These are phyloP conservation scores for Litocranius walleri DNA, from an alignment of 2,113 vertebrate species.

Conservation along the genomic window DNA sequence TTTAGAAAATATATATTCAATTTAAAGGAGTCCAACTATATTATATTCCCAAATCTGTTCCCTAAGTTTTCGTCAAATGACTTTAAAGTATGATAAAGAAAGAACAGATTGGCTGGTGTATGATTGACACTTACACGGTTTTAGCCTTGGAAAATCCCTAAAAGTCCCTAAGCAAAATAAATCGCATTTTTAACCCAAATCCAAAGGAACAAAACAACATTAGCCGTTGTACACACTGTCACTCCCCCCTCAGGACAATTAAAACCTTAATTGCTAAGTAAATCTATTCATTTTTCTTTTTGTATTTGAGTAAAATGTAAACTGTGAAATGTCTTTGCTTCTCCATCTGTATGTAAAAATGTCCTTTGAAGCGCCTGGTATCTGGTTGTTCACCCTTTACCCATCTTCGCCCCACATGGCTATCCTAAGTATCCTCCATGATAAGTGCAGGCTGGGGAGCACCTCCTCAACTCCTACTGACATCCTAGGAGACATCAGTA, in stretches of 20 bases:
- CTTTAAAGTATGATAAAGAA: neutral
- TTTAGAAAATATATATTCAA: neutral
- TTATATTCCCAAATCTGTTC: neutral
- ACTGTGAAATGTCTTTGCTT: neutral
- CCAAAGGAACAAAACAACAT: neutral
- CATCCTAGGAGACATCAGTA: neutral
- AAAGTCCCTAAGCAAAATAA: constrained; percentile 30
- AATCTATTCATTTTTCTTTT: neutral
- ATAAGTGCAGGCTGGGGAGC: too few relatives aligned
- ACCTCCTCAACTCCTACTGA: neutral
- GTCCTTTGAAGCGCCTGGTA: neutral
- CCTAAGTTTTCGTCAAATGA: neutral
- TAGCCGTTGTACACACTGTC: neutral
- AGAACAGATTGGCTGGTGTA: neutral
- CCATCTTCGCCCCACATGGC: rapidly evolving
- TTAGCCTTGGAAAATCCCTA: constrained; percentile 58
- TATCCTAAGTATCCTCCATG: rapidly evolving
- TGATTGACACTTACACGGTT: neutral
- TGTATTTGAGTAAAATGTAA: neutral
- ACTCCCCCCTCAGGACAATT: neutral
- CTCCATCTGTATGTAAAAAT: neutral
- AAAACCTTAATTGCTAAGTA: neutral
- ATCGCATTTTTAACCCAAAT: constrained; percentile 35
- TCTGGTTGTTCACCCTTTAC: neutral
- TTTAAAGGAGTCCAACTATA: neutral